Evolutionary conservation across 2,113 vertebrate genomes (phyloP).

Genomic region (Mobula hypostoma): DNA sequence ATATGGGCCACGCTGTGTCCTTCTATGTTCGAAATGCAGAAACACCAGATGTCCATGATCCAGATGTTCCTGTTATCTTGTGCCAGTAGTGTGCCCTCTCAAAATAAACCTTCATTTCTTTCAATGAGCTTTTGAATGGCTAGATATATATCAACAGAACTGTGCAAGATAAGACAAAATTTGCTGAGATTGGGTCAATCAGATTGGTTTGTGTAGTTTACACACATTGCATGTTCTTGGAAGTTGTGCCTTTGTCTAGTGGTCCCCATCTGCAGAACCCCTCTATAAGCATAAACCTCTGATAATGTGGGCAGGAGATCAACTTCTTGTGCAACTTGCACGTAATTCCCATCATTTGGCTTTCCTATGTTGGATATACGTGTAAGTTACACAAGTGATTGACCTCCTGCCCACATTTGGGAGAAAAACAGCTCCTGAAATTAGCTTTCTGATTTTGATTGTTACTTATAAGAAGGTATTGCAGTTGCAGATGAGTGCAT

Average conservation of each 20-base stretch:
- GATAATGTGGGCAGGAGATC: too few species aligned
- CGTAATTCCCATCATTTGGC: not conserved
- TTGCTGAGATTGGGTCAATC: not conserved
- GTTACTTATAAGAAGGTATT: not conserved
- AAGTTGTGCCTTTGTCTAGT: not conserved
- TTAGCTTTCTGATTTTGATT: not conserved
- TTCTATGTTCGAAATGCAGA: not conserved
- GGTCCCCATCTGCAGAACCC: not conserved
- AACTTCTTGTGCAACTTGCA: too few species aligned
- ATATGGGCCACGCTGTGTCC: too few species aligned
- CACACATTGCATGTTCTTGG: not conserved
- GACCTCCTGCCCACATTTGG: not conserved
- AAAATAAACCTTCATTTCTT: not conserved
- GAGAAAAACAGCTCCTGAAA: not conserved
- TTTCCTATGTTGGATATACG: not conserved
- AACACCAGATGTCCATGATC: not conserved
- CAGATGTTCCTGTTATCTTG: not conserved
- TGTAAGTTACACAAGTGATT: not conserved
- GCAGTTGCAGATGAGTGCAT: not conserved
- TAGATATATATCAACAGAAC: too few species aligned
- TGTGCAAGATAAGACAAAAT: not conserved
- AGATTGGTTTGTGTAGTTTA: not conserved
- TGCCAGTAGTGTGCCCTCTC: not conserved
- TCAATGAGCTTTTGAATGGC: not conserved
- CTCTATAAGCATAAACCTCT: not conserved